These are phyloP conservation scores for Steatocranus sp. DNA, from an alignment of 2,797 vertebrate genomes.

Conservation along the genomic window DNA sequence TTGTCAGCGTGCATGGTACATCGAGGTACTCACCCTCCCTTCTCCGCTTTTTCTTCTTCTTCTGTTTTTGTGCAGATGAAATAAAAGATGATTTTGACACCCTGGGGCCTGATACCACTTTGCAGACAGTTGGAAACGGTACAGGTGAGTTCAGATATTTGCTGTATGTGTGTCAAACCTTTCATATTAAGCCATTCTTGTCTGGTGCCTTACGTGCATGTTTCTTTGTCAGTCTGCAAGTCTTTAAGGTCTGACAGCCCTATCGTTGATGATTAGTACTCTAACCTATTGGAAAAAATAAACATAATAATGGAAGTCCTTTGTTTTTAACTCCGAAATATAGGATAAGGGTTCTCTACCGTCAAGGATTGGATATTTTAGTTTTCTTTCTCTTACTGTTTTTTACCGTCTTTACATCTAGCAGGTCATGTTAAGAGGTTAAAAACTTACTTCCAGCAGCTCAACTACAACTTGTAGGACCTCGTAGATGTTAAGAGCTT, in stretches of 20 bases:
- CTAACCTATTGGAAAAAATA: background rate
- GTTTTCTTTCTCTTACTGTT: background rate
- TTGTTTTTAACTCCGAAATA: background rate
- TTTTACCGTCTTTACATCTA: background rate
- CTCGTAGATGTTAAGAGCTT: background rate
- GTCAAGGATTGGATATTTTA: background rate
- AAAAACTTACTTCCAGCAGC: background rate
- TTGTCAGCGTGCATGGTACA: slow-evolving; percentile 37
- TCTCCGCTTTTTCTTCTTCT: background rate
- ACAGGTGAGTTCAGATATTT: slow-evolving; percentile 83
- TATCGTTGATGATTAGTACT: background rate
- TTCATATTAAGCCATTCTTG: background rate
- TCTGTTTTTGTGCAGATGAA: slow-evolving; percentile 83
- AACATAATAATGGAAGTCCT: background rate
- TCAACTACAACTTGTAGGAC: background rate
- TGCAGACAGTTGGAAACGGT: slow-evolving; percentile 89
- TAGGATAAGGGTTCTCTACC: background rate
- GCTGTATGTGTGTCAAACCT: background rate
- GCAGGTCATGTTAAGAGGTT: background rate
- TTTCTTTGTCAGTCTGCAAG: background rate
- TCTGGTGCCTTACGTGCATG: background rate
- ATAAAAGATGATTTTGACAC: slow-evolving; percentile 97
- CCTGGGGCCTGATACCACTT: slow-evolving; percentile 87
- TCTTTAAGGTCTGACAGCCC: background rate
- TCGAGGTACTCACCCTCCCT: slow-evolving; percentile 37